A percentile compares a stretch with the other conserved stretches of the same genome.
These are phyloP conservation scores for Carettochelys insculpta DNA, from an alignment of 2,113 vertebrate species.

Conservation along the genomic window DNA sequence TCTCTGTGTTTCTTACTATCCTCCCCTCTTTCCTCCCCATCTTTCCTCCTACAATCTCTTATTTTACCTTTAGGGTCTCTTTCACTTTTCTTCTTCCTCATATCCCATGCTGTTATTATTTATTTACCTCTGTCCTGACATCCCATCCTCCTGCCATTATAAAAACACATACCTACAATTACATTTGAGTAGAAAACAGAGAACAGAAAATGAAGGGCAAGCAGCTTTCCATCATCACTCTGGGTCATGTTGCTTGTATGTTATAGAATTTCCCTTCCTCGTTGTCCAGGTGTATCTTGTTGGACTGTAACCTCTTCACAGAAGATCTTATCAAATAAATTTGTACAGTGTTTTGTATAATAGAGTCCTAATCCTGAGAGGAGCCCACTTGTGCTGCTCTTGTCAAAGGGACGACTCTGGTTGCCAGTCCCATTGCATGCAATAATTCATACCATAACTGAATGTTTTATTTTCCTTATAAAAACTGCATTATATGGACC, in stretches of 20 bases:
- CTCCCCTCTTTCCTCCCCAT: neutral
- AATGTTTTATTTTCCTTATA: neutral
- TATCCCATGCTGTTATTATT: neutral
- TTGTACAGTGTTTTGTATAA: neutral
- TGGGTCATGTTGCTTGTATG: neutral
- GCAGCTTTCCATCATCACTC: neutral
- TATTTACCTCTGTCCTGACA: neutral
- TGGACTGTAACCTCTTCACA: neutral
- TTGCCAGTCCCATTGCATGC: neutral
- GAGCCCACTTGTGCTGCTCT: neutral
- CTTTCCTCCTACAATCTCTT: neutral
- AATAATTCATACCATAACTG: neutral
- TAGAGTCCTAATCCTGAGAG: neutral
- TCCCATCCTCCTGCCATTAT: accelerated
- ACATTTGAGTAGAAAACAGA: neutral
- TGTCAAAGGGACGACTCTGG: neutral
- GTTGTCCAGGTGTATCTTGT: neutral
- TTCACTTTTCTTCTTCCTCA: neutral
- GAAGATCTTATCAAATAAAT: neutral
- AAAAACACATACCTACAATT: slow-evolving; percentile 12
- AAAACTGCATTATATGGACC: neutral
- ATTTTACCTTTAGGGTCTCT: neutral
- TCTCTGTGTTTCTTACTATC: neutral
- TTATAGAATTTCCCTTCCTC: neutral
- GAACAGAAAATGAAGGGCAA: too few species aligned